These are phyloP conservation scores for Deilephila elpenor DNA, from an alignment of 2,888 invertebrate genomes.

Conservation along the genomic window DNA sequence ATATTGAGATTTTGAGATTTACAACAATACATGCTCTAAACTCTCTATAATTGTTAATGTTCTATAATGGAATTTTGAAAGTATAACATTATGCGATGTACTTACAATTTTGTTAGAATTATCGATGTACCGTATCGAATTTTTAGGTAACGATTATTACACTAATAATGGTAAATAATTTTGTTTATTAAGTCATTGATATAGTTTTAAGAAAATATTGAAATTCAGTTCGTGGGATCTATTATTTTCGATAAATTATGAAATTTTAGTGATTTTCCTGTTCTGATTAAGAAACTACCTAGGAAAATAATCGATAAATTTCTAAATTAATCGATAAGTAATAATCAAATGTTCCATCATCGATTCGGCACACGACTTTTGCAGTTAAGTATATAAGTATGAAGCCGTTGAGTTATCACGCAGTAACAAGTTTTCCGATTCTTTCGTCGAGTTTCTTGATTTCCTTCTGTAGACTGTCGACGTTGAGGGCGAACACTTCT, in stretches of 20 bases:
- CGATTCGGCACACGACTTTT: not conserved
- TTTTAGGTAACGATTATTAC: not conserved
- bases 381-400: not conserved
- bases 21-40: too few relatives aligned
- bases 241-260: too few relatives aligned
- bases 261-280: too few relatives aligned
- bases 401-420: constrained; percentile 53
- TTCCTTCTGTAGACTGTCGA: constrained; percentile 91
- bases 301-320: too few relatives aligned
- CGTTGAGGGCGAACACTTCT: constrained; percentile 91
- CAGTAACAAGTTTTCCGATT: constrained; percentile 85
- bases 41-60: too few relatives aligned
- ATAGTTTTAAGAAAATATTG: too few relatives aligned
- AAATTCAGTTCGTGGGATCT: too few relatives aligned
- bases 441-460: constrained; percentile 90
- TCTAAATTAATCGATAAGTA: not conserved
- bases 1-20: too few relatives aligned
- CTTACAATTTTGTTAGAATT: not conserved
- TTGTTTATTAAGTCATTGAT: too few relatives aligned
- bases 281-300: too few relatives aligned
- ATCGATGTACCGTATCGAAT: not conserved
- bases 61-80: too few relatives aligned
- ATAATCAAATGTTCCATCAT: not conserved
- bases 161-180: not conserved
- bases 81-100: not conserved